A percentile compares a stretch with the other conserved stretches of the same genome.
These are phyloP conservation scores for Eupithecia inturbata DNA, from an alignment of 2,888 invertebrate genomes.

Conservation along the genomic window DNA sequence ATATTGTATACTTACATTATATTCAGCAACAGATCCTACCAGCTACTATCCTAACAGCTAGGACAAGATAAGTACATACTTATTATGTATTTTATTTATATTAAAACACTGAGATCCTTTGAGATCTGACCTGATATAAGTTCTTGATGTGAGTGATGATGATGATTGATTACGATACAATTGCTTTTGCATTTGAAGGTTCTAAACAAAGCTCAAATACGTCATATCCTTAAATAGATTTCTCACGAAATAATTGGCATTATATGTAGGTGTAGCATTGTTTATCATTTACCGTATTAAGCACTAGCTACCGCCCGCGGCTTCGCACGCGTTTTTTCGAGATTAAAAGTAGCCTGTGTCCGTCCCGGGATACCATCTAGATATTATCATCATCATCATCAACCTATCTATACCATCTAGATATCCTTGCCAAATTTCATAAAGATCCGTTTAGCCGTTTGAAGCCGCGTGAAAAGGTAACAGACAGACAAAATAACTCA, in stretches of 20 bases:
- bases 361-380: no score
- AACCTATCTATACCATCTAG: not conserved
- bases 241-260: not conserved
- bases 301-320: not conserved
- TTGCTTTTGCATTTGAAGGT: not conserved
- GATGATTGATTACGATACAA: not conserved
- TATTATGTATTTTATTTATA: no score
- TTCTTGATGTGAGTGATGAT: not conserved
- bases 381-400: no score
- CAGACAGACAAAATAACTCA: no score
- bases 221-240: not conserved
- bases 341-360: not conserved
- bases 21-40: no score
- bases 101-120: no score
- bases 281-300: slow-evolving; percentile 1
- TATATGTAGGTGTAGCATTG: not conserved
- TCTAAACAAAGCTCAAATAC: not conserved
- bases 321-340: not conserved
- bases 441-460: not conserved
- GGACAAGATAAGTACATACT: no score
- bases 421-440: not conserved
- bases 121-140: not conserved
- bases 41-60: no score
- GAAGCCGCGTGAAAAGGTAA: not conserved
- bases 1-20: no score